Evolutionary conservation across 2,888 invertebrate genomes (phyloP), one percentile per base, ranked within the genome.

Genomic region (Lasioglossum figueresi): DNA sequence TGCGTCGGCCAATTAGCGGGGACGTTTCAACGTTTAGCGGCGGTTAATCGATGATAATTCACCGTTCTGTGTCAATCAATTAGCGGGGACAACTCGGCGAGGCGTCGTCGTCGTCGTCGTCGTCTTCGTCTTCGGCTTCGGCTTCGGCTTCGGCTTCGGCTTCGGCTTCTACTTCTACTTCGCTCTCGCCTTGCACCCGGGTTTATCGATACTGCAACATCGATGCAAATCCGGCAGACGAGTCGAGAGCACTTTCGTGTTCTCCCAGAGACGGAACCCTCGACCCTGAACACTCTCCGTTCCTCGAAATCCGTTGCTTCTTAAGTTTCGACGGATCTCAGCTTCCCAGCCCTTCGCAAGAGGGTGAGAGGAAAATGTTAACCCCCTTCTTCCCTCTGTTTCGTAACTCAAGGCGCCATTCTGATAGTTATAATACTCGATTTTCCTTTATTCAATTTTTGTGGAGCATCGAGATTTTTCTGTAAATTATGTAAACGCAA

Each of bases 161-260:
- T n/a, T 27, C 37, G 34, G n/a, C 34, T 19, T 16, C 34, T 1
- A 0, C 19, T n/a, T n/a, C 52, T 23, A 52, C 23, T 23, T 52
- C 52, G 10, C 52, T 52, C 63, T 31, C 31, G 63, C 31, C 31
- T 34, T 31, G 34, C 63, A 27, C 6, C 66, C 66, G 19, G 8
- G 34, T 34, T 68, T 68, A 34, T 34, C 43, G 37, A n/a, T 45
- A 19, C 48, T 27, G 70, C n/a, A 43, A 37, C 77, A 19, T 16
- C 66, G 66, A 68, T 45, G 77, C 77, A 52, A 40, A 78, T 40
- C 40, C 77, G 23, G 19, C 37, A 52, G 68, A 19, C 68, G n/a
- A 70, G 37, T 68, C 76, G 76, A 77, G 52, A 78, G 77, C 77
- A 70, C 70, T 78, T 78, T 70, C 77, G 77, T 78, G 77, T 78